Evolutionary conservation across 2,888 invertebrate species (phyloP), one percentile per base, ranked within the genome.

Genomic region (Cryptocephalus moraei): DNA sequence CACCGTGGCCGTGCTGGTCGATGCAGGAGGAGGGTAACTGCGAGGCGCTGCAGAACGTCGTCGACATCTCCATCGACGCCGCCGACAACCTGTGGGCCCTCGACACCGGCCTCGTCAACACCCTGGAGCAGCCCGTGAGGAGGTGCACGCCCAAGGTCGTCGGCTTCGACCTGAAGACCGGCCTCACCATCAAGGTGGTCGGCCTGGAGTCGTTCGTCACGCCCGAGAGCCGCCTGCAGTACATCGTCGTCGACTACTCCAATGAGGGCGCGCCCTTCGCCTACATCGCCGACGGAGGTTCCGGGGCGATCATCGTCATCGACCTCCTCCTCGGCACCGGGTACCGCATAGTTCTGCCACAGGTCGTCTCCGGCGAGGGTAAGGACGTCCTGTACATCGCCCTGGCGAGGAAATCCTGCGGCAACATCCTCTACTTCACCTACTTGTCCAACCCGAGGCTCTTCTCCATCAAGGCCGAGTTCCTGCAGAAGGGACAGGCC

Each of bases 11-110:
- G 67, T 79, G 76, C 67, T 82, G 83, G 80, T 75, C 75, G 49
- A 74, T 79, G 60, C 83, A 86, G 69, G 84, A 84, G 69, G 82
- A 82, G 71, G 80, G 78, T 39, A 77, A 78, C 67, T 81, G 82
- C 62, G 76, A 75, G 59, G 83, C 82, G 53, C 71, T 80, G 49
- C 84, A 86, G 69, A 84, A 82, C 60, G 84, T 77, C 46, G 78
- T 81, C 53, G 82, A 83, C 68, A 71, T 82, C 59, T 77, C 75
- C 59, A 63, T 81, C 52, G 81, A 81, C 72, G 73, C 74, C 46
- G 55, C 75, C 63, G 76, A 77, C 44, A 70, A 76, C 14, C 66
- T 81, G 1, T 81, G 81, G 81, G 75, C 71, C 6, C 63, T 81
- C 52, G 81, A 81, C 60, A 74, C 73, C 34, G 81, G 81, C 22